Base-by-base conservation (phyloP, 1,140 invertebrate species). In the Aradophagus sp. region DNA sequence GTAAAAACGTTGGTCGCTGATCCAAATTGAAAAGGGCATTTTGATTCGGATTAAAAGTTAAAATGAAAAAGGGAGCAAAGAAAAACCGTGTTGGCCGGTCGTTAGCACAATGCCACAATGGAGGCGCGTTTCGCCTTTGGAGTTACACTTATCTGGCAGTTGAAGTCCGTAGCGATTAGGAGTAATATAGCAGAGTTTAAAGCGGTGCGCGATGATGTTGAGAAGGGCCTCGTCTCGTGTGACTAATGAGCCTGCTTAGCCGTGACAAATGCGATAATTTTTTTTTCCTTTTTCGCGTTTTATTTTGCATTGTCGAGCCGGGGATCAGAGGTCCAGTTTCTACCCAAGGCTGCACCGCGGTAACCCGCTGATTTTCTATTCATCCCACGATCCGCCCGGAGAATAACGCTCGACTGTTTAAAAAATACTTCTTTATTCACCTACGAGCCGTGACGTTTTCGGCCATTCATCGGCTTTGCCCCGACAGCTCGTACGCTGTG, bases 251-350 rank as follows among this genome's bases (percentile, higher is more conserved):
- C n/a, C n/a, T n/a, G n/a, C n/a, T n/a, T n/a, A n/a, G n/a, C n/a
- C n/a, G n/a, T n/a, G n/a, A n/a, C n/a, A n/a, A n/a, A n/a, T n/a
- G n/a, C n/a, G n/a, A n/a, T n/a, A n/a, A n/a, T n/a, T n/a, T n/a
- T n/a, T n/a, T n/a, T n/a, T n/a, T n/a, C n/a, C n/a, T n/a, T n/a
- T n/a, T n/a, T n/a, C n/a, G n/a, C n/a, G n/a, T n/a, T n/a, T n/a
- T n/a, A n/a, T n/a, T n/a, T n/a, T n/a, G n/a, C n/a, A n/a, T n/a
- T n/a, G n/a, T n/a, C n/a, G n/a, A n/a, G n/a, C n/a, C n/a, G n/a
- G n/a, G n/a, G n/a, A n/a, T n/a, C n/a, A 69, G 56, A 69, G 66
- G 66, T 61, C 66, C 66, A 69, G 66, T 69, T 69, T 69, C 66
- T 48, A 45, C 13, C 35, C 48, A 29, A 55, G 47, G 27, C 53